These are phyloP conservation scores for Lampris megalopsis DNA, from an alignment of 2,113 vertebrate species.

Conservation along the genomic window DNA sequence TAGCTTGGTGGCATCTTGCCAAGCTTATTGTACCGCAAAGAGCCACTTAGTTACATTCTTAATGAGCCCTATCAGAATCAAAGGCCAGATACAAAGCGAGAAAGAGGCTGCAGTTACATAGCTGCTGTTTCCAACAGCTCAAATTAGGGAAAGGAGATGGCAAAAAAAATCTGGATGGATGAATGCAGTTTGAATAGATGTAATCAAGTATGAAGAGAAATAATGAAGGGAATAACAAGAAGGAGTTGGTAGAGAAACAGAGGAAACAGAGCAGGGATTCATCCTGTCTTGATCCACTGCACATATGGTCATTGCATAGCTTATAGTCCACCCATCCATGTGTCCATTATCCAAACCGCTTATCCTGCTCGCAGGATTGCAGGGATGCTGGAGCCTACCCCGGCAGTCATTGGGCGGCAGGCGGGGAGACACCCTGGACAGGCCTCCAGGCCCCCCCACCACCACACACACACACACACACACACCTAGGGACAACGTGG, in stretches of 20 bases:
- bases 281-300: too few species aligned
- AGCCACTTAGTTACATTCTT: conserved; percentile 26
- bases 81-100: conserved; percentile 23
- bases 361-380: too few species aligned
- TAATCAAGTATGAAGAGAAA: conserved; percentile 19
- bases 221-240: background rate
- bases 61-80: conserved; percentile 33
- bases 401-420: too few species aligned
- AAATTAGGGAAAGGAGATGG: background rate
- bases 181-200: conserved; percentile 12
- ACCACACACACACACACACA: too few species aligned
- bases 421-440: too few species aligned
- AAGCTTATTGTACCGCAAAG: conserved; percentile 3
- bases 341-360: too few species aligned
- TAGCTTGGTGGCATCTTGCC: conserved; percentile 15
- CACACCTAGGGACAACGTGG: too few species aligned
- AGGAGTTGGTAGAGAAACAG: background rate
- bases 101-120: conserved; percentile 14
- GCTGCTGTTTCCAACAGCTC: conserved; percentile 28
- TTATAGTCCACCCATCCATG: too few species aligned
- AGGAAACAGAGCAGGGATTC: background rate
- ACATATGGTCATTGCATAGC: too few species aligned
- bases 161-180: background rate
- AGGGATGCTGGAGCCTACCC: too few species aligned
- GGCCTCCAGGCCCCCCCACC: too few species aligned